Percentiles rank a stretch among this genome's conserved stretches.
Evolutionary conservation across 2,113 vertebrate species (phyloP).

Genomic region (Melanocharis versteri): DNA sequence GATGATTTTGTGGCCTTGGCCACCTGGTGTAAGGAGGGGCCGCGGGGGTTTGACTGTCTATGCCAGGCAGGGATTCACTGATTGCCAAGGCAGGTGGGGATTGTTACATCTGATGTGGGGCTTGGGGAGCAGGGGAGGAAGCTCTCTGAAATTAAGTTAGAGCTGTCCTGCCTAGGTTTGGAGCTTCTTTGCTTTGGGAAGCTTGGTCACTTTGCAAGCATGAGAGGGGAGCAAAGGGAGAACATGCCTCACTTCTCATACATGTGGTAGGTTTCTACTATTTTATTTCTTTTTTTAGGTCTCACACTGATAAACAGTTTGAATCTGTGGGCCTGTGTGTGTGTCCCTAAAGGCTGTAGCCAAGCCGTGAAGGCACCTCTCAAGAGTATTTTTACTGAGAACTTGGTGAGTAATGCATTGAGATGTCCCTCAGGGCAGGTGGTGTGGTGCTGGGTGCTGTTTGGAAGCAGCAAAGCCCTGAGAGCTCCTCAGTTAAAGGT

Average conservation of each 20-base stretch:
- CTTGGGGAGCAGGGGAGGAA: background rate
- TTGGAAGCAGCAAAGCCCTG: background rate
- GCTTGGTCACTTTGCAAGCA: background rate
- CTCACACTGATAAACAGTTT: background rate
- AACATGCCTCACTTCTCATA: background rate
- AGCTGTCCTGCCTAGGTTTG: background rate
- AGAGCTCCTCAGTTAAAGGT: background rate
- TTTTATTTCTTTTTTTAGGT: background rate
- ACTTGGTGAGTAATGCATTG: background rate
- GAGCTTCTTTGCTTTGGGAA: background rate
- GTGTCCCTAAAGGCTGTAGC: background rate
- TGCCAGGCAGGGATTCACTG: background rate
- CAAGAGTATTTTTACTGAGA: background rate
- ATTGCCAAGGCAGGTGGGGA: background rate
- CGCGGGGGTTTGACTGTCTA: rapidly evolving
- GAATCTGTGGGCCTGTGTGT: background rate
- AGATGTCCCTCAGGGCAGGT: background rate
- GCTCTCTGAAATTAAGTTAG: background rate
- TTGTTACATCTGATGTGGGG: background rate
- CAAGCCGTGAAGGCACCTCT: background rate
- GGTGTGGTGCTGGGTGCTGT: background rate
- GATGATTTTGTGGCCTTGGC: background rate
- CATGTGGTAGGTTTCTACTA: background rate
- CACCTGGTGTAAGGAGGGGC: background rate
- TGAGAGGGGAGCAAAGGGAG: background rate